A percentile compares a stretch with the other conserved stretches of the same genome.
phyloP scores from a whole-genome alignment of 2,888 invertebrate species.

The Drosophila demipolita region DNA sequence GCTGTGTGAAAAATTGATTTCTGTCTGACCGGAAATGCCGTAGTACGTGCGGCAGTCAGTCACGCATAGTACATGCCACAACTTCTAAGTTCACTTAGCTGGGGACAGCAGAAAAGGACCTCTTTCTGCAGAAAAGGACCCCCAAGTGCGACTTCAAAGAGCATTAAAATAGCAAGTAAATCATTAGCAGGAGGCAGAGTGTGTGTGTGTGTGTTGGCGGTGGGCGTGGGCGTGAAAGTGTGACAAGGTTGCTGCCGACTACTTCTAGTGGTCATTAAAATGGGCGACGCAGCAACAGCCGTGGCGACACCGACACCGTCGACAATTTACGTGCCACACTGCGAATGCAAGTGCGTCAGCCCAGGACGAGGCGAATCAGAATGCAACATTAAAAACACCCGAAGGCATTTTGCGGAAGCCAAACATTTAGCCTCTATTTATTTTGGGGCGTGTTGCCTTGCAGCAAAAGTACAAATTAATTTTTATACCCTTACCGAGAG shows the following conservation, averaged over 20 bases:
- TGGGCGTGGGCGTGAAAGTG: conserved; percentile 19
- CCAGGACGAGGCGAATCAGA: not conserved
- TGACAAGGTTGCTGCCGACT: conserved; percentile 39
- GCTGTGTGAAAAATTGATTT: conserved; percentile 35
- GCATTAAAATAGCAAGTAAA: conserved; percentile 72
- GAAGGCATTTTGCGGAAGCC: conserved; percentile 15
- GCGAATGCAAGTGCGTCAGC: conserved; percentile 21
- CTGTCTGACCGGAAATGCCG: conserved; percentile 28
- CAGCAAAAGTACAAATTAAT: conserved; percentile 54
- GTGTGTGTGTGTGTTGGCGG: conserved; percentile 3
- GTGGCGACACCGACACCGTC: conserved; percentile 25
- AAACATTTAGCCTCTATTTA: conserved; percentile 33
- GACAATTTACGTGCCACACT: conserved; percentile 43
- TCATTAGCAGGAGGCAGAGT: conserved; percentile 60
- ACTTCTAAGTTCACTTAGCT: conserved; percentile 15
- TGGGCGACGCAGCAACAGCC: conserved; percentile 29
- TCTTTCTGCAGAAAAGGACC: no score
- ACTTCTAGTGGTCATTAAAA: conserved; percentile 71
- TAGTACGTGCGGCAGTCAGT: conserved; percentile 29
- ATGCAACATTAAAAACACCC: conserved; percentile 27
- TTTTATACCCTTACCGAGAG: conserved; percentile 24
- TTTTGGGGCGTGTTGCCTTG: conserved; percentile 22
- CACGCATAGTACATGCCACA: conserved; percentile 16
- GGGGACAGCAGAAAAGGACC: no score
- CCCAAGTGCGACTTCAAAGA: conserved; percentile 29